These are phyloP conservation scores for Onychorhynchus coronatus DNA, from an alignment of 2,113 vertebrate genomes.

Conservation along the genomic window DNA sequence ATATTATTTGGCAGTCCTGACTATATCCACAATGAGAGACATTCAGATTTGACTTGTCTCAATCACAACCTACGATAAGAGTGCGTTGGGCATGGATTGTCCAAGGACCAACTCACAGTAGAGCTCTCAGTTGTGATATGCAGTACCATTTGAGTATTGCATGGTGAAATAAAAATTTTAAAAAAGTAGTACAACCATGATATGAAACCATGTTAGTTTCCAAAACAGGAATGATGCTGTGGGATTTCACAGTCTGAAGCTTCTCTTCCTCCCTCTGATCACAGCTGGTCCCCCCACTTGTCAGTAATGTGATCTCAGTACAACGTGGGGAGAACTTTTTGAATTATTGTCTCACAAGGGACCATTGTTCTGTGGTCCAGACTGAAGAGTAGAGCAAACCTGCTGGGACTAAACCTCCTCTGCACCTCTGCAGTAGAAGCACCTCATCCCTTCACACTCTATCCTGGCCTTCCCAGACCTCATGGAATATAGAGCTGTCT, in stretches of 20 bases:
- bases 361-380: background rate
- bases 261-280: background rate
- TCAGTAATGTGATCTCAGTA: background rate
- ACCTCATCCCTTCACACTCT: background rate
- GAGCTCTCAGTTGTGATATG: background rate
- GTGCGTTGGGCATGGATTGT: fast-evolving
- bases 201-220: background rate
- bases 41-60: background rate
- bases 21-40: background rate
- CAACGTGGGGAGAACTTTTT: fast-evolving
- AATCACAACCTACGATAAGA: background rate
- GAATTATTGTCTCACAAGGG: background rate
- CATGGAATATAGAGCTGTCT: background rate
- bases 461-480: background rate
- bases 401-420: background rate
- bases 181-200: background rate
- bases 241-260: background rate
- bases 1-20: background rate
- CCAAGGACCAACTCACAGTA: background rate
- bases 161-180: background rate
- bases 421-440: fast-evolving
- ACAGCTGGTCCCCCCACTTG: background rate
- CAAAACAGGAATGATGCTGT: background rate
- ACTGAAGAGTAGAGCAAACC: background rate
- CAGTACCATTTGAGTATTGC: background rate